These are phyloP conservation scores for Falco naumanni DNA, from an alignment of 2,797 vertebrate genomes.

Conservation along the genomic window DNA sequence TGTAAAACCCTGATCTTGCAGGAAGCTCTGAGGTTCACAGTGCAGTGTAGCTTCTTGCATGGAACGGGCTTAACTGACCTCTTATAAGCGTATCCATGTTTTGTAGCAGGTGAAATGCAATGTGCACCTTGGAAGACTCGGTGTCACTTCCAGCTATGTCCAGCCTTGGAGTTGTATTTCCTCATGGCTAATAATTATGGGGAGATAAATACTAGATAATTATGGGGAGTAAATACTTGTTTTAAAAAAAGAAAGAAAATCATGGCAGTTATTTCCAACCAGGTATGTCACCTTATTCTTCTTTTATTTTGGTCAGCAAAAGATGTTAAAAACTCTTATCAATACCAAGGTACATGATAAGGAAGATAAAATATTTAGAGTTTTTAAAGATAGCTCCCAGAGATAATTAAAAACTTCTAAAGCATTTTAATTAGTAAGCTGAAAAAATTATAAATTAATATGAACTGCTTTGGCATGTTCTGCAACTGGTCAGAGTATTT, in stretches of 20 bases:
- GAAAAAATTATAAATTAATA: not conserved
- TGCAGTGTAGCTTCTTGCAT: not conserved
- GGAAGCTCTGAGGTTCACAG: not conserved
- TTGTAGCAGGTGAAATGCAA: not conserved
- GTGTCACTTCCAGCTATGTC: not conserved
- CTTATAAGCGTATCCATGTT: rapidly evolving
- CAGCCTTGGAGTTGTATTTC: not conserved
- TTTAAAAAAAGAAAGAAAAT: not conserved
- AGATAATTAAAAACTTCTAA: not conserved
- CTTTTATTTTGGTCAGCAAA: not conserved
- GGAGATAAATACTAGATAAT: not conserved
- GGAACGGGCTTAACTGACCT: not conserved
- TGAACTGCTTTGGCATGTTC: not conserved
- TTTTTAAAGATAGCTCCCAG: not conserved
- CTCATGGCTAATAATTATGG: not conserved
- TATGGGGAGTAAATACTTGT: not conserved
- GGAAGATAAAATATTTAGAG: not conserved
- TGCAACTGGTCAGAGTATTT: not conserved
- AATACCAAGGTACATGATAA: not conserved
- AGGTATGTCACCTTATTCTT: not conserved
- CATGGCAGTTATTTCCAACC: not conserved
- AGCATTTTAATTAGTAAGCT: not conserved
- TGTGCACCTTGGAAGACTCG: not conserved
- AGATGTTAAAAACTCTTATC: not conserved
- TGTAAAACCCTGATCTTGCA: not conserved